Conservation (phyloP, 2,113 vertebrate species). For the Cervus canadensis region DNA sequence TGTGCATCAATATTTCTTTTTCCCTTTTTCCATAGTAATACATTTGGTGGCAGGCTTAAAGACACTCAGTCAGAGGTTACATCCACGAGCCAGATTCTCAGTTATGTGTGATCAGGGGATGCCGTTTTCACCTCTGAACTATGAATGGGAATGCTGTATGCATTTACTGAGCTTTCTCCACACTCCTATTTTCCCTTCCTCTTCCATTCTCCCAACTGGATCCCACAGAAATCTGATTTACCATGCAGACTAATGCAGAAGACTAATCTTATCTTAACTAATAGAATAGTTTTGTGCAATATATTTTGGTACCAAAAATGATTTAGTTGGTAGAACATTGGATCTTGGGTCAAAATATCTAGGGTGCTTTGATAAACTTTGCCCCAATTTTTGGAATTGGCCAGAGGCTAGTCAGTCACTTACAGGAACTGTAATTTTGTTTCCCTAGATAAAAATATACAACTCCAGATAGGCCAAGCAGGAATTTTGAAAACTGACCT, state of each 20-base stretch:
- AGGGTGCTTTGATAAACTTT: slow-evolving; percentile 39
- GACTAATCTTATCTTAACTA: background rate
- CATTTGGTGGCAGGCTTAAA: background rate
- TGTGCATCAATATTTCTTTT: background rate
- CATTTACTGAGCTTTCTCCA: background rate
- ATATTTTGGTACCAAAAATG: background rate
- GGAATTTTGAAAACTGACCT: slow-evolving; percentile 21
- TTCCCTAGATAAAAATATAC: slow-evolving; percentile 39
- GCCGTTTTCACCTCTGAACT: background rate
- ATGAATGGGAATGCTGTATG: background rate
- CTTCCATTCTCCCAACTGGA: background rate
- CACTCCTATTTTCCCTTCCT: background rate
- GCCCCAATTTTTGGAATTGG: slow-evolving; percentile 36
- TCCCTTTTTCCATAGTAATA: background rate
- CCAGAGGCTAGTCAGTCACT: slow-evolving; percentile 31
- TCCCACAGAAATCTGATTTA: background rate
- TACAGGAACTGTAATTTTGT: slow-evolving; percentile 9
- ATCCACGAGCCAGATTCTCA: background rate
- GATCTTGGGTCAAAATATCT: slow-evolving; percentile 7
- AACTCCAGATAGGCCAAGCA: background rate
- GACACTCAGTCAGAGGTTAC: background rate
- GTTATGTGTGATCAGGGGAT: no score
- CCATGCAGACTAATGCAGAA: background rate
- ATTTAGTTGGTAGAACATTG: background rate
- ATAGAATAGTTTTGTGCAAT: background rate